These are phyloP conservation scores for Mus caroli DNA, from an alignment of 2,797 vertebrate species.

Conservation along the genomic window DNA sequence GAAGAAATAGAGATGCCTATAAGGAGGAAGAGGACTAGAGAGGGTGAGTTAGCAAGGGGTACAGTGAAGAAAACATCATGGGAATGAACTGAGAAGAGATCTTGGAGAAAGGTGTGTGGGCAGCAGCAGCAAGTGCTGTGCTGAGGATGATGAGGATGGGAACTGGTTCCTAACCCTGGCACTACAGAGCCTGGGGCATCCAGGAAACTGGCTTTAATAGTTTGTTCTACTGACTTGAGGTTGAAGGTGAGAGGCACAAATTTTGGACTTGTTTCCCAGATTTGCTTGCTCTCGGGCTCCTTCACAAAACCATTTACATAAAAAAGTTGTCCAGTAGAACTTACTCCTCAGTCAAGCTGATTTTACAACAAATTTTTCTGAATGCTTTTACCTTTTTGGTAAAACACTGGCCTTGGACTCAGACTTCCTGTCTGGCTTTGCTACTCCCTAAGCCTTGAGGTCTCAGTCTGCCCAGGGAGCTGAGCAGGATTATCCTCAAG, in stretches of 20 bases:
- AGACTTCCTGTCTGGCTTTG: neutral
- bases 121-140: neutral
- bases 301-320: neutral
- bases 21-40: neutral
- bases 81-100: neutral
- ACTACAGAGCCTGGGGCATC: neutral
- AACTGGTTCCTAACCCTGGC: neutral
- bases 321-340: neutral
- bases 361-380: neutral
- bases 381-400: neutral
- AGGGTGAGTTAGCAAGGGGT: neutral
- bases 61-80: accelerated
- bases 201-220: neutral
- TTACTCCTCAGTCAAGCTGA: neutral
- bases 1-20: neutral
- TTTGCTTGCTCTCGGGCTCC: neutral
- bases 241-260: neutral
- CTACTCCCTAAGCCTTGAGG: neutral
- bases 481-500: neutral
- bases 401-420: neutral
- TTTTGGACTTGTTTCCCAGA: neutral
- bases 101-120: neutral
- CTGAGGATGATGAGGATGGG: neutral
- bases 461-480: no score
- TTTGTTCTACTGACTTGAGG: neutral